phyloP scores from a whole-genome alignment of 2,888 invertebrate species.

The Sphaeridia pumilis region DNA sequence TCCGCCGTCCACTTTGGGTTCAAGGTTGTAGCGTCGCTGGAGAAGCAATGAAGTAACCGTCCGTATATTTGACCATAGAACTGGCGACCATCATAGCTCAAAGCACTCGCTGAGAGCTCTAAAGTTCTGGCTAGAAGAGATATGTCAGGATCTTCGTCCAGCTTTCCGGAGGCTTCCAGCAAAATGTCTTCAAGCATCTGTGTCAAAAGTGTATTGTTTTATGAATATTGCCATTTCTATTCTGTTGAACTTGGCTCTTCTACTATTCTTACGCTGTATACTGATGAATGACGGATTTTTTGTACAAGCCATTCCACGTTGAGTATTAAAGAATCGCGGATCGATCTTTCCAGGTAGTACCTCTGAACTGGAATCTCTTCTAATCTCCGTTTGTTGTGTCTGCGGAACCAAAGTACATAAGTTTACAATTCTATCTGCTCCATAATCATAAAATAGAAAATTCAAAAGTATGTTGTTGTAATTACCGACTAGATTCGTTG shows the following conservation, averaged over 20 bases:
- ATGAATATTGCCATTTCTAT: slow-evolving; percentile 65
- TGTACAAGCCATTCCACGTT: slow-evolving; percentile 67
- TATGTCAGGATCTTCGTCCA: slow-evolving; percentile 41
- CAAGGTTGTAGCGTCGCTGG: slow-evolving; percentile 27
- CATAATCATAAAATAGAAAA: too few species aligned
- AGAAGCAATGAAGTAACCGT: slow-evolving; percentile 39
- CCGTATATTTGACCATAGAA: slow-evolving; percentile 59
- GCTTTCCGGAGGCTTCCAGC: slow-evolving; percentile 39
- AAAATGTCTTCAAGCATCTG: slow-evolving; percentile 61
- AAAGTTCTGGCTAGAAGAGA: slow-evolving; percentile 56
- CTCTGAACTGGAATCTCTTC: slow-evolving; percentile 72
- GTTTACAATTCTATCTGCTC: not conserved
- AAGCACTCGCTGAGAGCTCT: slow-evolving; percentile 56
- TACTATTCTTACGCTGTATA: slow-evolving; percentile 46
- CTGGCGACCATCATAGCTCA: slow-evolving; percentile 71
- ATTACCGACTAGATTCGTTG: slow-evolving; percentile 23
- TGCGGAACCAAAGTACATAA: slow-evolving; percentile 39
- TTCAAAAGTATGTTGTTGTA: not conserved
- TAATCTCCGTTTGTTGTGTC: slow-evolving; percentile 66
- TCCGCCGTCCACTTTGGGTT: slow-evolving; percentile 17
- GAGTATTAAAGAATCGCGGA: slow-evolving; percentile 45
- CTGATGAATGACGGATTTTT: slow-evolving; percentile 54
- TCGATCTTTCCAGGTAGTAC: slow-evolving; percentile 51
- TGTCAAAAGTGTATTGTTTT: slow-evolving; percentile 53
- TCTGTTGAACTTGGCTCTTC: slow-evolving; percentile 46